Base-by-base conservation (phyloP, 2,113 vertebrate species). In the Lophura nycthemera region DNA sequence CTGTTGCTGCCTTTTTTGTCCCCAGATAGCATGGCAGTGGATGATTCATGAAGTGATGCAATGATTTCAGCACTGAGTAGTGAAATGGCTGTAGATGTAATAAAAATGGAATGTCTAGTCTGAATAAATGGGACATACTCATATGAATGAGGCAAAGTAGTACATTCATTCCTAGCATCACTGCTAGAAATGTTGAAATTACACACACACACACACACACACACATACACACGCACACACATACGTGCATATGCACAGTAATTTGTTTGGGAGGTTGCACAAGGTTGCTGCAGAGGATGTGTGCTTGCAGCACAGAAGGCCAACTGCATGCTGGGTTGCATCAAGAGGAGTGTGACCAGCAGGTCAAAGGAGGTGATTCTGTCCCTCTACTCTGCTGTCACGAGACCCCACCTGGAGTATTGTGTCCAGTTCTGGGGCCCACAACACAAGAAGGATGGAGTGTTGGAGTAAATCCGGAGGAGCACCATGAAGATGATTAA, bases 41-140 rank as follows among this genome's bases (percentile, higher is more conserved):
- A 12, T 50, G 56, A 64, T 89, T 95, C 81, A 79, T 56, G 30
- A 73, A 85, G 57, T 60, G 66, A 71, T 64, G 78, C 48, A 76
- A 25, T 70, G 48, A 66, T 79, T 88, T 61, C 57, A 88, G 70
- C 30, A 19, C 42, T 69, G 54, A 43, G 48, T 74, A 76, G 72
- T 7, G 7, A 74, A 87, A 80, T 66, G 7, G 8, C 69, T 88
- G 69, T 25, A 78, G 70, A 70, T 84, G 69, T 90, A 94, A 94
- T 91, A 95, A 90, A 95, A 91, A 61, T 78, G 83, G 89, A 88
- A 96, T 95, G 88, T 81, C 48, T 78, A 30, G 59, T 36, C 75
- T 81, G 74, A 92, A 79, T 90, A 88, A 88, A 36, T 13, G 78
- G 45, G 59, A 63, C 38, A 20, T 13, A 21, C 27, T 88, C 8